Percentiles rank a stretch among this genome's conserved stretches.
Conservation (phyloP, 2,113 vertebrate genomes). For the Pelecanoides urinatrix region DNA sequence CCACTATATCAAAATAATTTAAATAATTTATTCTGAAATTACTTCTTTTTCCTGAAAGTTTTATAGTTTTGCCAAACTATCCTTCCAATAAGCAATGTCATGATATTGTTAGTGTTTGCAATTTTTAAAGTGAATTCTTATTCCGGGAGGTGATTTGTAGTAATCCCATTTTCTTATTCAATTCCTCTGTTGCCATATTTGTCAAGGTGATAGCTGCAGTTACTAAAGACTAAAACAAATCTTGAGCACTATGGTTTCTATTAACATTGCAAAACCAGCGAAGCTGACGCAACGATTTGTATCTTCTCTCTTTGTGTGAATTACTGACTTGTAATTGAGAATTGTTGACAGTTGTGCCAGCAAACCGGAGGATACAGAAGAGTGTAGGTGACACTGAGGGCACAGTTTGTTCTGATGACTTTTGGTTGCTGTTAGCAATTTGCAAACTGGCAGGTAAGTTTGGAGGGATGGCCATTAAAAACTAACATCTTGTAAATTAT, state of each 20-base stretch:
- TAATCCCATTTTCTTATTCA: background rate
- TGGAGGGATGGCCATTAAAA: background rate
- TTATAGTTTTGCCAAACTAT: background rate
- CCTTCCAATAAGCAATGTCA: background rate
- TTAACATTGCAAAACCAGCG: background rate
- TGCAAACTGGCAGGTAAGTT: background rate
- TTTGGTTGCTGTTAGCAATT: background rate
- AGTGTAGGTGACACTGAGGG: background rate
- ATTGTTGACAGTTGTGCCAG: background rate
- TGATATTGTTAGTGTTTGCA: background rate
- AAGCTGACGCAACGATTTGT: background rate
- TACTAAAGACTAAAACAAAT: background rate
- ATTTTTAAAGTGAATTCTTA: background rate
- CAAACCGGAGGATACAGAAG: fast-evolving
- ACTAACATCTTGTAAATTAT: background rate
- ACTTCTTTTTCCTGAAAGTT: background rate
- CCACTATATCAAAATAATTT: background rate
- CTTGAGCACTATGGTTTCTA: background rate
- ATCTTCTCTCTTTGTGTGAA: background rate
- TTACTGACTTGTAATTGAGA: background rate
- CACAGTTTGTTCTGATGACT: background rate
- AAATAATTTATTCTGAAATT: background rate
- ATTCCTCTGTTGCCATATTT: background rate
- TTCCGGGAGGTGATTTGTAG: background rate
- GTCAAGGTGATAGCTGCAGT: background rate